These are phyloP conservation scores for Condylostylus longicornis DNA, from an alignment of 1,140 invertebrate species.

Conservation along the genomic window DNA sequence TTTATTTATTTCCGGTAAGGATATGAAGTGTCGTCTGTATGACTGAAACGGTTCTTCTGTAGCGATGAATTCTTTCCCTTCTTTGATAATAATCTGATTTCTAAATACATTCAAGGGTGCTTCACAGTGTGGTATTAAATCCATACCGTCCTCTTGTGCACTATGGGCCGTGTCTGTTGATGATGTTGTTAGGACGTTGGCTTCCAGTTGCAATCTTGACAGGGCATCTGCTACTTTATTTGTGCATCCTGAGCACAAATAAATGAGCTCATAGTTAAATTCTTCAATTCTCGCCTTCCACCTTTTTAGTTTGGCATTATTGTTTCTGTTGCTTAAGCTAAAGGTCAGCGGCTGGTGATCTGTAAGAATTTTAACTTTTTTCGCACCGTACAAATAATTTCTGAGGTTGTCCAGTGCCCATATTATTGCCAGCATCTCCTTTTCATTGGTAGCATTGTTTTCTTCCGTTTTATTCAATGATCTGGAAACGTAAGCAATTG, in stretches of 20 bases:
- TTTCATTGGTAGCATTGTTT: slow-evolving; percentile 15
- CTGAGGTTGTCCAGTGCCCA: slow-evolving; percentile 27
- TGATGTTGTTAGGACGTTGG: neutral
- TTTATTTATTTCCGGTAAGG: neutral
- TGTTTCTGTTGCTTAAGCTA: slow-evolving; percentile 26
- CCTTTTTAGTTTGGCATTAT: slow-evolving; percentile 18
- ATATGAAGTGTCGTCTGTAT: neutral
- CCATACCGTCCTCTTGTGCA: neutral
- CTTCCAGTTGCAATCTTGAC: neutral
- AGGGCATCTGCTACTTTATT: neutral
- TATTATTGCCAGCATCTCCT: slow-evolving; percentile 20
- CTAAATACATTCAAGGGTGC: slow-evolving; percentile 4
- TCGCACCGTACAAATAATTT: slow-evolving; percentile 13
- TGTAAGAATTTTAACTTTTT: slow-evolving; percentile 12
- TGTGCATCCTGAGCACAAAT: slow-evolving; percentile 10
- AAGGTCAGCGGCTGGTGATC: slow-evolving; percentile 30
- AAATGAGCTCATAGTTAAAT: slow-evolving; percentile 22
- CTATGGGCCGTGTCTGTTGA: neutral
- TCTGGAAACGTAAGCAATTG: slow-evolving; percentile 20
- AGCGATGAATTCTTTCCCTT: neutral
- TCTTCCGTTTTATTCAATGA: slow-evolving; percentile 19
- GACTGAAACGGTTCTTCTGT: slow-evolving; percentile 1
- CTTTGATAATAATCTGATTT: slow-evolving; percentile 3
- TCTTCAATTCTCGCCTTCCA: slow-evolving; percentile 19
- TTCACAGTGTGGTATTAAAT: slow-evolving; percentile 3